Percentiles rank a stretch among this genome's conserved stretches.
Evolutionary conservation across 1,140 invertebrate species (phyloP).

Genomic region (Metaphire vulgaris): DNA sequence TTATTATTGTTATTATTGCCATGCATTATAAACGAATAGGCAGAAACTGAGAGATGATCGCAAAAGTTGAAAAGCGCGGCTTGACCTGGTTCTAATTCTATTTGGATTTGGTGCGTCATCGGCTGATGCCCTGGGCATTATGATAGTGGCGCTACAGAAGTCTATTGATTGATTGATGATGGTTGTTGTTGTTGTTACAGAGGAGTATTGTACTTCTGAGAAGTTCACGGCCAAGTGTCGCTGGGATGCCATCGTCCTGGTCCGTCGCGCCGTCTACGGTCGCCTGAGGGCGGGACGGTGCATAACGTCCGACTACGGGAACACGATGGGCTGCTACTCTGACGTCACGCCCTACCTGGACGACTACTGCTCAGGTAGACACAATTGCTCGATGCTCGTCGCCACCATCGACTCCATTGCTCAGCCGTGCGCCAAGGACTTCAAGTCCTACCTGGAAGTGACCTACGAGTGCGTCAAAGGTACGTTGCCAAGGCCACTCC

Average conservation of each 20-base stretch:
- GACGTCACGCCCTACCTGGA: constrained; percentile 28
- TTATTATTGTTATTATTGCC: too few relatives aligned
- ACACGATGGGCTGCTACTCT: constrained; percentile 23
- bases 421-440: too few relatives aligned
- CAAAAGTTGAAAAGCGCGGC: too few relatives aligned
- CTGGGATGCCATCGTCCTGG: constrained; percentile 6
- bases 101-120: too few relatives aligned
- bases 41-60: too few relatives aligned
- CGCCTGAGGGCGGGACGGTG: constrained; percentile 22
- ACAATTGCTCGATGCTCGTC: constrained; percentile 22
- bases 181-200: too few relatives aligned
- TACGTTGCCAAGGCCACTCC: too few relatives aligned
- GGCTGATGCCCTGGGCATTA: too few relatives aligned
- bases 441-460: constrained; percentile 29
- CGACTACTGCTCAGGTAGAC: constrained; percentile 18
- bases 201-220: constrained; percentile 17
- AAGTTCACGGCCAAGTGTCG: constrained; percentile 5
- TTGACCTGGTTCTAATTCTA: too few relatives aligned
- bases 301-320: constrained; percentile 8
- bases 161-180: too few relatives aligned
- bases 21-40: too few relatives aligned
- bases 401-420: constrained; percentile 24
- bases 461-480: constrained; percentile 26
- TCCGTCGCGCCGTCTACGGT: constrained; percentile 23
- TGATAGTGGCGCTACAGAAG: too few relatives aligned